Conservation (phyloP, 1,140 invertebrate species). For the Tetramorium alpestre region DNA sequence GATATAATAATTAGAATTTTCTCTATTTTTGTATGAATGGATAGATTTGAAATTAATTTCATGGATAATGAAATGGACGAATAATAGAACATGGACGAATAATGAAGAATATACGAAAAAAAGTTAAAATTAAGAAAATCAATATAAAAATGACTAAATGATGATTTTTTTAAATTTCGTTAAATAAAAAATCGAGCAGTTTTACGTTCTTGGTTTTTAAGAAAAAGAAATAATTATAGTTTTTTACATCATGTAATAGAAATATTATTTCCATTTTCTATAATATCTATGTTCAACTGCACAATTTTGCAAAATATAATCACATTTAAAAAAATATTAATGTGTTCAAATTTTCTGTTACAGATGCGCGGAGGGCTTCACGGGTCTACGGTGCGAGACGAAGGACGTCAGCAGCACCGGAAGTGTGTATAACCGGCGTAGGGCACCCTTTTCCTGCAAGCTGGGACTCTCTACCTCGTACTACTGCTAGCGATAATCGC, state of each 20-base stretch:
- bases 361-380: constrained; percentile 94
- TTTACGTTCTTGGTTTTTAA: not conserved
- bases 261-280: not conserved
- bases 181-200: not conserved
- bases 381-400: constrained; percentile 93
- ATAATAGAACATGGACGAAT: not conserved
- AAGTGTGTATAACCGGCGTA: constrained; percentile 88
- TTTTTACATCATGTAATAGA: not conserved
- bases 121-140: not conserved
- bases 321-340: not conserved
- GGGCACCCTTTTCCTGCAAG: constrained; percentile 87
- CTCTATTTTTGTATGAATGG: not conserved
- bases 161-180: not conserved
- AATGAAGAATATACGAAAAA: not conserved
- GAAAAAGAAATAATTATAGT: not conserved
- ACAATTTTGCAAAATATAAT: not conserved
- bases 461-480: constrained; percentile 87
- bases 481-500: constrained; percentile 87
- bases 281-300: not conserved
- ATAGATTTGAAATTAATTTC: not conserved
- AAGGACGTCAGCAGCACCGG: constrained; percentile 90
- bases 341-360: constrained; percentile 79
- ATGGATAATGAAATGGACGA: not conserved
- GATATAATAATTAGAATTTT: not conserved
- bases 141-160: not conserved